Evolutionary conservation across 37 sponge, comb jelly and placozoan species (phyloP), one percentile per base, ranked within the genome.

Genomic region (Beroe forskalii): DNA sequence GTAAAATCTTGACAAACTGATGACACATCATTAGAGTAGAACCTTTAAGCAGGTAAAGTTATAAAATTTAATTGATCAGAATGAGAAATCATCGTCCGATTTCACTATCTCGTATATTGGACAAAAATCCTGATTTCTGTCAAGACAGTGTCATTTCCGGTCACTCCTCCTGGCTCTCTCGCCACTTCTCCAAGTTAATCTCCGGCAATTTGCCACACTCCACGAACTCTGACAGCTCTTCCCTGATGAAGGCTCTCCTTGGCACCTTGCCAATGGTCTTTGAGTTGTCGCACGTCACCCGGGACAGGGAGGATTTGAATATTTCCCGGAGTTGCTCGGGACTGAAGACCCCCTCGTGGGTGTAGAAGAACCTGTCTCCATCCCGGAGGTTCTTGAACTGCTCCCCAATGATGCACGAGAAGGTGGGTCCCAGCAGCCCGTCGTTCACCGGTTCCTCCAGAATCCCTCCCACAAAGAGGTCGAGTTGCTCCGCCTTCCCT

Each of bases 341-440:
- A 31, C 94, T 94, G 91, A 95, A 95, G 6, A 93, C 93, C 20
- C 92, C 90, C 25, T 86, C 83, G 33, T 93, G 91, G 35, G 63
- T 76, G 69, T 94, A 95, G 76, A 60, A 97, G 91, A 95, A 95
- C 31, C 96, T 62, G 76, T 97, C 98, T 20, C 98, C 98, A 90
- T 93, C 92, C 40, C 95, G 40, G 27, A 94, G 67, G 63, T 72
- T 76, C 27, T 32, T 22, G 41, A 94, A 97, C 25, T 94, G 94
- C 55, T 93, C 25, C 37, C 92, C 95, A 75, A 97, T 90, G 44
- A 97, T 95, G 80, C 96, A 97, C 62, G 97, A 90, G 40, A 97
- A 97, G 17, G 96, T 95, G 6, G 97, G 86, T 0, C 97, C 97
- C 0, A 96, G 30, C 36, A 97, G 67, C 0, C 90, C 62, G 3